Evolutionary conservation across 2,797 vertebrate species (phyloP), one percentile per base, ranked within the genome.

Genomic region (Alosa sapidissima): DNA sequence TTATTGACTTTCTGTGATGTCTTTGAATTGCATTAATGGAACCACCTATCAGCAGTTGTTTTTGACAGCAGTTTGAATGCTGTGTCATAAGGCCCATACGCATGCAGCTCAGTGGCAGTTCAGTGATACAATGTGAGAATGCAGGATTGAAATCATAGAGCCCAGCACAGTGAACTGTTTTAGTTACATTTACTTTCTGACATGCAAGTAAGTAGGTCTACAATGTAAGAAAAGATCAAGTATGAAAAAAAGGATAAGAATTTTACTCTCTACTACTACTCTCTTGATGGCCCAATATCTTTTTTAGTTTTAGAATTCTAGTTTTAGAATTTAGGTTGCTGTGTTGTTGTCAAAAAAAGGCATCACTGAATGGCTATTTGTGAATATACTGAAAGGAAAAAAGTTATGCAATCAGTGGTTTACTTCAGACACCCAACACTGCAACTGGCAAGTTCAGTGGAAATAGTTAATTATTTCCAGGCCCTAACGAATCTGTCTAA

Each of bases 401-500:
- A 60, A 11, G 16, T 45, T 87, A 87, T 47, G 8, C 81, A 87
- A 83, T 55, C 58, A 84, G 83, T 88, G 81, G 78, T 85, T 87
- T 86, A 82, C 85, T 82, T 87, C 86, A 87, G 9, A 49, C 65
- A 36, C 83, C 49, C 81, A 86, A 81, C 82, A 62, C 54, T 81
- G 28, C 62, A 84, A 88, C 65, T 89, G 85, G 84, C 81, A 88
- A 36, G 45, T 84, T 65, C 78, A 60, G 28, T 81, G 54, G 83
- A 87, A 78, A 88, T 87, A 91, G 86, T 90, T 89, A 83, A 92
- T 89, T 82, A 78, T 91, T 92, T 92, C 89, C 58, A 60, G 58
- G 21, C 58, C 2, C n/a, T n/a, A 24, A 60, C 21, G 58, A 24
- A 60, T 60, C 58, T 5, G n/a, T 24, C 58, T n/a, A 6, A 60